Evolutionary conservation across 2,113 vertebrate genomes (phyloP).

Genomic region (Dolichotis patagonum): DNA sequence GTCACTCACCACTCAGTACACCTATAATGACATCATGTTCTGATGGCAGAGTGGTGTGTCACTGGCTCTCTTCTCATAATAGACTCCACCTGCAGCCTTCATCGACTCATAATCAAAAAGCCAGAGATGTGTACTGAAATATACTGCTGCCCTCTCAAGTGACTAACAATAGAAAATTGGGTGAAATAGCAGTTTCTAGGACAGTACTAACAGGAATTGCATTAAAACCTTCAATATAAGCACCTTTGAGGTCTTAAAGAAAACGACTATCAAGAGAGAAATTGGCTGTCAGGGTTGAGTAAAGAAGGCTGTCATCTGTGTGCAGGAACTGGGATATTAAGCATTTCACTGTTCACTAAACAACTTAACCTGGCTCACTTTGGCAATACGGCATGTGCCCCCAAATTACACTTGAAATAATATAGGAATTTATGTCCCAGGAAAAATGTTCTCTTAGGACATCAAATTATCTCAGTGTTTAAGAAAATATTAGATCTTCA

Average conservation of each 20-base stretch:
- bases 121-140: conserved; percentile 59
- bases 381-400: not conserved
- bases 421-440: not conserved
- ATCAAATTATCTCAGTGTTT: not conserved
- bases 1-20: conserved; percentile 63
- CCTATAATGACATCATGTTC: conserved; percentile 73
- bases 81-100: conserved; percentile 69
- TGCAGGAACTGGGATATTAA: not conserved
- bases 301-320: not conserved
- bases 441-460: not conserved
- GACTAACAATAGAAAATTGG: conserved; percentile 49
- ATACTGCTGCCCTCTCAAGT: conserved; percentile 26
- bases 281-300: not conserved
- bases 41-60: conserved; percentile 74
- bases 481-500: not conserved
- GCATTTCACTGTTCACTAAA: not conserved
- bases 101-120: conserved; percentile 62
- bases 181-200: not conserved
- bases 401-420: not conserved
- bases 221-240: conserved; percentile 46
- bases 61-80: conserved; percentile 65
- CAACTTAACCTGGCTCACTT: not conserved
- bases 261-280: not conserved
- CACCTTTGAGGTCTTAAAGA: not conserved
- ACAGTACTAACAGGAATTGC: not conserved